Evolutionary conservation across 30 jellyfish, hydroid and myxozoan genomes (phyloP).

Genomic region (Mastigias papua): DNA sequence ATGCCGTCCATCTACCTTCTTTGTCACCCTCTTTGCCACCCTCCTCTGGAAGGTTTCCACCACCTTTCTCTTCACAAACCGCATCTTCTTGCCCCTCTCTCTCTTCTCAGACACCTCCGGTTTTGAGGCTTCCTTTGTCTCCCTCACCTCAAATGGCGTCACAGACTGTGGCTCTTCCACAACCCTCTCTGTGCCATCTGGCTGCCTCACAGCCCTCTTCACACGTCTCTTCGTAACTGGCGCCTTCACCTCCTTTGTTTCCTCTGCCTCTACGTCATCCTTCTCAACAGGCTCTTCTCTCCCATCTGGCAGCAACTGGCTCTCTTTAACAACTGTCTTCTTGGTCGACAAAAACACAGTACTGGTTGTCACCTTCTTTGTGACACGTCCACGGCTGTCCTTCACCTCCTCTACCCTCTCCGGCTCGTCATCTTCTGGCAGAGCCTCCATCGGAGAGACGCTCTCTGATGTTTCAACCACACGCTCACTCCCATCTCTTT

Average conservation of each 20-base stretch:
- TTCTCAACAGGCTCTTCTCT: slow-evolving; percentile 53
- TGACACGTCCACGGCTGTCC: slow-evolving; percentile 61
- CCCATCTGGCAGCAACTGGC: slow-evolving; percentile 68
- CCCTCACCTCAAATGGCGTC: slow-evolving; percentile 42
- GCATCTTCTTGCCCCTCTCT: slow-evolving; percentile 57
- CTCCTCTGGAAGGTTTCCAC: slow-evolving; percentile 60
- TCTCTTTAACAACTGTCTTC: slow-evolving; percentile 48
- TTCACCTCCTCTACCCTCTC: slow-evolving; percentile 19
- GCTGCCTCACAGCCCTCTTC: slow-evolving; percentile 59
- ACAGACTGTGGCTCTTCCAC: slow-evolving; percentile 74
- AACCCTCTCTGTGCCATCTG: slow-evolving; percentile 76
- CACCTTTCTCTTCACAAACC: slow-evolving; percentile 26
- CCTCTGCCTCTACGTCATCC: slow-evolving; percentile 71
- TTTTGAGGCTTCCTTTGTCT: slow-evolving; percentile 61
- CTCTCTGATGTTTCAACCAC: slow-evolving; percentile 75
- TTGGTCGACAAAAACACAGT: slow-evolving; percentile 37
- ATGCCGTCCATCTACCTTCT: slow-evolving; percentile 78
- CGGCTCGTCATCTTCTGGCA: slow-evolving; percentile 60
- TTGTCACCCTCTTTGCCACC: slow-evolving; percentile 64
- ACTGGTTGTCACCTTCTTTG: slow-evolving; percentile 46
- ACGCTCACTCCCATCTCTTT: slow-evolving; percentile 81
- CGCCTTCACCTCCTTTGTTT: slow-evolving; percentile 24
- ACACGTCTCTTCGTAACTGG: slow-evolving; percentile 52
- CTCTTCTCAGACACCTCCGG: slow-evolving; percentile 69
- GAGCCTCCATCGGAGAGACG: slow-evolving; percentile 60